These are phyloP conservation scores for Melangyna quadrimaculata DNA, from an alignment of 2,888 invertebrate species.

Conservation along the genomic window DNA sequence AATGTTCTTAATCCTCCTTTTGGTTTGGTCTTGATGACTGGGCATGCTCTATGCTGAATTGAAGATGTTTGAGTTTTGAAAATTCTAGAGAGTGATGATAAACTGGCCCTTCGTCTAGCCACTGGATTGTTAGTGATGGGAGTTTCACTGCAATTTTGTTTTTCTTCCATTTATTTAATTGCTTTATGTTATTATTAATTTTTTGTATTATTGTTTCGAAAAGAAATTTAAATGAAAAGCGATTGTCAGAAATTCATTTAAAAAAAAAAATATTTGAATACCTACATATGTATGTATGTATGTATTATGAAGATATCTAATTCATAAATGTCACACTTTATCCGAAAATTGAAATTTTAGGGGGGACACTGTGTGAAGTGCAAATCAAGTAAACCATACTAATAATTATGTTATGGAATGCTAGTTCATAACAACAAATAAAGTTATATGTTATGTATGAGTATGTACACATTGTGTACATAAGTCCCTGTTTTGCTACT, in stretches of 20 bases:
- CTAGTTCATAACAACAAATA: too few species aligned
- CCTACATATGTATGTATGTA: too few species aligned
- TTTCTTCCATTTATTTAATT: constrained; percentile 36
- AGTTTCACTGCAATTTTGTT: constrained; percentile 42
- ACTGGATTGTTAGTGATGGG: not conserved
- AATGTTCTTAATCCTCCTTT: constrained; percentile 26
- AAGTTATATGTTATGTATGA: too few species aligned
- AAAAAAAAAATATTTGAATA: not conserved
- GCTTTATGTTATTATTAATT: not conserved
- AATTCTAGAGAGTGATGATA: constrained; percentile 27
- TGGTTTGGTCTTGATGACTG: not conserved
- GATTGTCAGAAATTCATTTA: not conserved
- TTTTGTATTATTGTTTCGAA: not conserved
- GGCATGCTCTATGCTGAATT: constrained; percentile 14
- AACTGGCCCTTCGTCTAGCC: not conserved
- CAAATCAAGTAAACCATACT: too few species aligned
- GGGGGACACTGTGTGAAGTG: too few species aligned
- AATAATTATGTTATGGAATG: too few species aligned
- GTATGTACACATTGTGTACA: too few species aligned
- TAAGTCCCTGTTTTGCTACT: too few species aligned
- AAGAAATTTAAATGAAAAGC: not conserved
- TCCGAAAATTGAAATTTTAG: too few species aligned
- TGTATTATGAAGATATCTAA: too few species aligned
- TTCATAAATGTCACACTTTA: too few species aligned
- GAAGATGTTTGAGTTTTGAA: constrained; percentile 38